Percentiles rank a stretch among this genome's conserved stretches.
Evolutionary conservation across 2,797 vertebrate species (phyloP).

Genomic region (Hemibagrus guttatus): DNA sequence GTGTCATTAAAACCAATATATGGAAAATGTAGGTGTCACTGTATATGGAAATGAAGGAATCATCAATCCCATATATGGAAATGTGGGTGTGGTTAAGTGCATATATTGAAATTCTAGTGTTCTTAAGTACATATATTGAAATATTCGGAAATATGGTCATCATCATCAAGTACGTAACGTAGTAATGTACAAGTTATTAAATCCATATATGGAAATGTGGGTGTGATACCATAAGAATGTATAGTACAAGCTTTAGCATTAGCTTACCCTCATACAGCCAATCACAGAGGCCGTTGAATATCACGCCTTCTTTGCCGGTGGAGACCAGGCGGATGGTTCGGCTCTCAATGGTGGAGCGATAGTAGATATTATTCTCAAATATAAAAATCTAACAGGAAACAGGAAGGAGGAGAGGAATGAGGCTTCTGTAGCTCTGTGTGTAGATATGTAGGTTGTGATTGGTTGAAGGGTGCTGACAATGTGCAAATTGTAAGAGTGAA

Average conservation of each 20-base stretch:
- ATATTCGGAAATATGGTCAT: background rate
- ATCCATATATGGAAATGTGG: background rate
- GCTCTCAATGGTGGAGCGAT: conserved; percentile 90
- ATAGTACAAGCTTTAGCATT: background rate
- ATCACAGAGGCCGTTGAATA: conserved; percentile 96
- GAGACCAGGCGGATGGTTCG: conserved; percentile 96
- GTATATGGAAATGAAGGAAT: no score
- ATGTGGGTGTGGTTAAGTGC: background rate
- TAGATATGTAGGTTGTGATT: background rate
- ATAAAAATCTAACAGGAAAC: conserved; percentile 85
- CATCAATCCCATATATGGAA: background rate
- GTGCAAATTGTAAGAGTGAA: background rate
- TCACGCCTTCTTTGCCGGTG: conserved; percentile 91
- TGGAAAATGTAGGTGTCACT: background rate
- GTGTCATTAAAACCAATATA: background rate
- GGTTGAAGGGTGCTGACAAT: background rate
- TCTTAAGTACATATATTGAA: background rate
- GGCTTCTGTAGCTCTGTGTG: background rate
- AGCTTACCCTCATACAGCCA: conserved; percentile 96
- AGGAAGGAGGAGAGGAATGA: background rate
- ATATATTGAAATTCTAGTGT: no score
- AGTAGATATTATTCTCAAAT: conserved; percentile 99
- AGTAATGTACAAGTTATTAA: background rate
- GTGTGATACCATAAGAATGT: background rate
- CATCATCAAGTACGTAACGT: background rate